These are phyloP conservation scores for Notothenia coriiceps DNA, from an alignment of 2,113 vertebrate species.

Conservation along the genomic window DNA sequence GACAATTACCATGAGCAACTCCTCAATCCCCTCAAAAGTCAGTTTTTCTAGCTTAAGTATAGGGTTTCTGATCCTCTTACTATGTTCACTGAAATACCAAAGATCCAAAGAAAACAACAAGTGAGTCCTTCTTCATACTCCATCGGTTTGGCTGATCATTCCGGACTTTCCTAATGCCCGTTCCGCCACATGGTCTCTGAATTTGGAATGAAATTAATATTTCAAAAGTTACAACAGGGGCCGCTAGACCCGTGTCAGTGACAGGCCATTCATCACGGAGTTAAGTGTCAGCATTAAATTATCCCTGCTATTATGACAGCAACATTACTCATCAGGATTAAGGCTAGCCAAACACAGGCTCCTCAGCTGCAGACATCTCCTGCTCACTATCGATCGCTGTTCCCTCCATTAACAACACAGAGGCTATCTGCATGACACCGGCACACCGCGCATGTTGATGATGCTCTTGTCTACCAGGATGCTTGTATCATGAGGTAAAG, in stretches of 20 bases:
- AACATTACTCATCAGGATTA: conserved; percentile 96
- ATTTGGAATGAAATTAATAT: conserved; percentile 88
- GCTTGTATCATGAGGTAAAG: conserved; percentile 63
- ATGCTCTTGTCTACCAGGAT: conserved; percentile 79
- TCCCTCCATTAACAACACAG: conserved; percentile 86
- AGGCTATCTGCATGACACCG: conserved; percentile 89
- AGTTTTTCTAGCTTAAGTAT: background rate
- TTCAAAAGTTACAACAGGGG: conserved; percentile 87
- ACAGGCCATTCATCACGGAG: conserved; percentile 92
- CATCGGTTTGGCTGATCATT: conserved; percentile 19
- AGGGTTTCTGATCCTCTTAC: background rate
- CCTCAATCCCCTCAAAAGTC: background rate
- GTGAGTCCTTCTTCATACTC: background rate
- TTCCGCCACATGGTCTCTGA: conserved; percentile 47
- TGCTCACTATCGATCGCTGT: conserved; percentile 88
- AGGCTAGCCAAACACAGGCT: conserved; percentile 83
- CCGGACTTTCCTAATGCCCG: background rate
- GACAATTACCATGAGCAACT: background rate
- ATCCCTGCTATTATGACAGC: conserved; percentile 96
- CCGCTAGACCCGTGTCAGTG: conserved; percentile 80
- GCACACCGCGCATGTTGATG: conserved; percentile 89
- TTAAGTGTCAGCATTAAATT: conserved; percentile 96
- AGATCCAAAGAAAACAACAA: conserved; percentile 25
- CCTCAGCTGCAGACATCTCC: conserved; percentile 82
- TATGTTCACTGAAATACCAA: background rate